Conservation (phyloP, 2,888 invertebrate species). For the Drosophila ezoana region DNA sequence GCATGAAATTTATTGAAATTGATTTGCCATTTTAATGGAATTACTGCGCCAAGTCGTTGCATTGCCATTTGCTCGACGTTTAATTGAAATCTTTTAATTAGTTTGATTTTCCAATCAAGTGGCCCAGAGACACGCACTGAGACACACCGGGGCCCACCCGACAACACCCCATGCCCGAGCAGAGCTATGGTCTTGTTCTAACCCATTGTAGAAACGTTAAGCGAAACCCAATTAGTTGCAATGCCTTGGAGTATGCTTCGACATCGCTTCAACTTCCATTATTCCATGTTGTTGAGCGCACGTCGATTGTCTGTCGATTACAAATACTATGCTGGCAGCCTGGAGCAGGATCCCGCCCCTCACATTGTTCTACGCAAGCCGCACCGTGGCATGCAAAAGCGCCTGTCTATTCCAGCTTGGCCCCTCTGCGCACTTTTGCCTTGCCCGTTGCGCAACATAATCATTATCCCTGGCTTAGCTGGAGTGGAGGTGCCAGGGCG, state of each 20-base stretch:
- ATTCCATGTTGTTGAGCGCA: slow-evolving; percentile 66
- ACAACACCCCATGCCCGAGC: not conserved
- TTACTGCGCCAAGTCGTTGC: slow-evolving; percentile 61
- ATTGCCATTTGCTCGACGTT: slow-evolving; percentile 62
- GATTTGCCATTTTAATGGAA: slow-evolving; percentile 80
- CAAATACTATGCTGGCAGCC: slow-evolving; percentile 49
- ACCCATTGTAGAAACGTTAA: slow-evolving; percentile 56
- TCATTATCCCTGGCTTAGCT: slow-evolving; percentile 81
- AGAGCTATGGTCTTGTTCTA: slow-evolving; percentile 42
- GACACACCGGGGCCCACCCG: not conserved
- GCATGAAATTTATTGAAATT: slow-evolving; percentile 80
- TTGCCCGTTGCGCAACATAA: slow-evolving; percentile 71
- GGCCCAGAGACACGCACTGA: slow-evolving; percentile 48
- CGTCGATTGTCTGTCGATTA: slow-evolving; percentile 81
- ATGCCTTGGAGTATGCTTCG: slow-evolving; percentile 60
- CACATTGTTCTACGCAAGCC: slow-evolving; percentile 21
- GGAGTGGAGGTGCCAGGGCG: slow-evolving; percentile 49
- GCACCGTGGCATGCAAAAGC: slow-evolving; percentile 64
- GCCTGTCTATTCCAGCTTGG: slow-evolving; percentile 13
- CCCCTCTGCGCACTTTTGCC: slow-evolving; percentile 4
- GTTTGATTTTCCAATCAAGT: slow-evolving; percentile 82
- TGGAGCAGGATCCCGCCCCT: slow-evolving; percentile 1
- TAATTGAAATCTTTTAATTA: slow-evolving; percentile 83
- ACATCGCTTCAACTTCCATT: slow-evolving; percentile 65
- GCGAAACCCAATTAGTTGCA: slow-evolving; percentile 79